Evolutionary conservation across 2,797 vertebrate genomes (phyloP), one percentile per base, ranked within the genome.

Genomic region (Neosalanx taihuensis): DNA sequence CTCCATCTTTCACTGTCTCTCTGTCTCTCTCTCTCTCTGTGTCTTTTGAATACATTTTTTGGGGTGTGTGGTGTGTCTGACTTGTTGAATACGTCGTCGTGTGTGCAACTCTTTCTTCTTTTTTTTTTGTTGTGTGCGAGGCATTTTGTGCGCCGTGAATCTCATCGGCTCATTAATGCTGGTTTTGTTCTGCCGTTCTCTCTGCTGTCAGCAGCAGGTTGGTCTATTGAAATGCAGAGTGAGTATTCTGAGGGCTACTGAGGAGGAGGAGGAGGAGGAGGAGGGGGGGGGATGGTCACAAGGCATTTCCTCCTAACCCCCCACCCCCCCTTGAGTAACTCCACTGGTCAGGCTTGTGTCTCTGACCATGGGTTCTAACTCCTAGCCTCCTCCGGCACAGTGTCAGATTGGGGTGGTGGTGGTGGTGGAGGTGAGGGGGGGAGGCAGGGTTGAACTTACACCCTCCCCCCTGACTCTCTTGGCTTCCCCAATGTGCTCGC

Each of bases 11-110:
- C 23, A 26, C 23, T 26, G 23, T 26, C 23, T 26, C 23, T 26
- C 23, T 26, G 1, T 26, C 23, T 26, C 88, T 89, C 86, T 87
- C 88, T 84, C 86, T 6, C 68, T 65, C 61, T 70, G 69, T 70
- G 35, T 49, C 59, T 74, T 61, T 67, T 75, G 81, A 71, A 81
- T 46, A 2, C 6, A 3, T 46, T 46, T 46, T 46, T 41, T 12
- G 7, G 9, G 41, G 33, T 35, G 33, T 35, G 33, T 35, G 33
- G 41, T 46, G 41, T 46, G 77, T 78, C 78, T 80, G 88, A 93
- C 92, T 93, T 93, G 92, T 93, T 93, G 92, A 93, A 92, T 93
- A 91, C 81, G 88, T 80, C 76, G 64, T 87, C 79, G 76, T 79
- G 80, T 79, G 41, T 79, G 76, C 29, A 81, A 80, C 81, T 74